Conservation (phyloP, 2,888 invertebrate species). For the Cartodere bifasciata region DNA sequence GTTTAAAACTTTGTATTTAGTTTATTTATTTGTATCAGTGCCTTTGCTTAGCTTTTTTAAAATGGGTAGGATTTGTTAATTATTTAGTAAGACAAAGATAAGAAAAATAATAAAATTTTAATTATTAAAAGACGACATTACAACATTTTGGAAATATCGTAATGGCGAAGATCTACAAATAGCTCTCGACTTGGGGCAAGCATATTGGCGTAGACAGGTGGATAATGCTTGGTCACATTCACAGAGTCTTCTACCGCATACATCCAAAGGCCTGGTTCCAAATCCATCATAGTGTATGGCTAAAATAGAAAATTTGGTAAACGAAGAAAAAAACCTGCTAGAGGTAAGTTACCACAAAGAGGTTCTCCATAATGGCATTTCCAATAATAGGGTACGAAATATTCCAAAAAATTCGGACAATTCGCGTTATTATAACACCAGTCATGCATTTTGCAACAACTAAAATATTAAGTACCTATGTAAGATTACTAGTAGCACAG, state of each 20-base stretch:
- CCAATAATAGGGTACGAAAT: constrained; percentile 82
- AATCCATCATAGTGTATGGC: constrained; percentile 45
- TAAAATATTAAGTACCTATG: constrained; percentile 32
- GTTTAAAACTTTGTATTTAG: too few relatives aligned
- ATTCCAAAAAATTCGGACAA: constrained; percentile 69
- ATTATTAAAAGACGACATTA: constrained; percentile 44
- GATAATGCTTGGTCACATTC: constrained; percentile 72
- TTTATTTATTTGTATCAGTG: too few relatives aligned
- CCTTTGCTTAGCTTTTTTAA: too few relatives aligned
- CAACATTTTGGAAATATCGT: constrained; percentile 59
- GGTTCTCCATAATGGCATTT: constrained; percentile 67
- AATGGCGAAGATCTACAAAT: constrained; percentile 63
- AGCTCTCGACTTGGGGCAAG: constrained; percentile 59
- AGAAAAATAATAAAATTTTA: too few relatives aligned
- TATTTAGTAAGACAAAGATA: too few relatives aligned
- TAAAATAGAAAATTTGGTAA: constrained; percentile 20
- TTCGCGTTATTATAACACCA: constrained; percentile 69
- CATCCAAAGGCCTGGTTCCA: constrained; percentile 44
- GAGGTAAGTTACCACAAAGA: constrained; percentile 52
- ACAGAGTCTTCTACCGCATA: constrained; percentile 68
- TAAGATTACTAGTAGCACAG: too few relatives aligned
- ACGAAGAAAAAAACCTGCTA: too few relatives aligned
- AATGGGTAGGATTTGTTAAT: too few relatives aligned
- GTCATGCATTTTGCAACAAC: constrained; percentile 78
- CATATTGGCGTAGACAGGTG: constrained; percentile 61